Evolutionary conservation across 2,888 invertebrate species (phyloP), one percentile per base, ranked within the genome.

Genomic region (Elysia crispata): DNA sequence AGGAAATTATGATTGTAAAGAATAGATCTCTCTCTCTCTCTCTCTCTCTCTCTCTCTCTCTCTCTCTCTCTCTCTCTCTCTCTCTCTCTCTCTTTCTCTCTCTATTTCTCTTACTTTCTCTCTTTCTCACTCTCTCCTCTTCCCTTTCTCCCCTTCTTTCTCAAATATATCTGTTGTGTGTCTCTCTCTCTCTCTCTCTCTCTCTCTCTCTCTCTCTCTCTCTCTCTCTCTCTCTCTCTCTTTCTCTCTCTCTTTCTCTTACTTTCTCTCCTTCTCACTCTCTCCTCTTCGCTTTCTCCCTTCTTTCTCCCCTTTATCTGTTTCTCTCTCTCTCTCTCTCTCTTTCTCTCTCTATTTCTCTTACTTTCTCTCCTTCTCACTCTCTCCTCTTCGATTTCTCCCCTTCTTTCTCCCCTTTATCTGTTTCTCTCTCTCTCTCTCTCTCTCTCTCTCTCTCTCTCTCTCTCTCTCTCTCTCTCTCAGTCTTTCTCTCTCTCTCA

Each of bases 201-300:
- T 49, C 33, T 41, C 33, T 64, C 11, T 64, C 33, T 41, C 8
- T 31, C 54, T 54, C 69, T 74, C 23, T 57, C 74, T 60, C 74
- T 74, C 28, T 74, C 74, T 74, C 74, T 74, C 74, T 60, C 76
- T 76, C 76, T 76, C 62, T 62, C 64, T 76, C 76, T 74, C 76
- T 60, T 20, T 62, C 76, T 60, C 31, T 62, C 33, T 62, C 60
- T 33, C 62, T 30, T 23, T 76, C 31, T 33, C 30, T 60, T n/a
- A 31, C 64, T 76, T 64, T 30, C 33, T 41, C 41, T 33, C 23
- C 25, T 23, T 15, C 72, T 72, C 23, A 15, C 41, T 41, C 72
- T 69, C 69, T 72, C 41, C n/a, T 49, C 49, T 49, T 33, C 23
- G 8, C 23, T 41, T n/a, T n/a, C n/a, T n/a, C n/a, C n/a, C n/a